Evolutionary conservation across 2,113 vertebrate species (phyloP).

Genomic region (Mixornis gularis): DNA sequence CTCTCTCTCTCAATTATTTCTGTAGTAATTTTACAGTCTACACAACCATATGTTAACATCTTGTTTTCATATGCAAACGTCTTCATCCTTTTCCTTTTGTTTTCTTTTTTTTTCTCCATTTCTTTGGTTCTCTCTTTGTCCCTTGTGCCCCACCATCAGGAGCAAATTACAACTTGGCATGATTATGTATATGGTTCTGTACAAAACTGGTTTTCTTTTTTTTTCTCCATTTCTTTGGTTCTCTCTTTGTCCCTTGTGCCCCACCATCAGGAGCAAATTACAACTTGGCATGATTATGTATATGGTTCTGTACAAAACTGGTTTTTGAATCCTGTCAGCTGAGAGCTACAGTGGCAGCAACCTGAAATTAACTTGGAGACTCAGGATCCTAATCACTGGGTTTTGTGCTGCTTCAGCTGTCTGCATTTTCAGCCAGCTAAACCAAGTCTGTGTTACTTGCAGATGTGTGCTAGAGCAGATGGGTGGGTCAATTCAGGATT

Average conservation of each 20-base stretch:
- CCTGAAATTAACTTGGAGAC: constrained; percentile 19
- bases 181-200: not conserved
- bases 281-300: rapidly evolving
- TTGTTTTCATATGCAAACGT: not conserved
- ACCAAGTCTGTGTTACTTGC: constrained; percentile 9
- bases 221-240: not conserved
- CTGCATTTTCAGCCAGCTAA: constrained; percentile 9
- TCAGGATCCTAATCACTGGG: not conserved
- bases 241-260: not conserved
- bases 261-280: not conserved
- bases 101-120: not conserved
- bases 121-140: not conserved
- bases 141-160: not conserved
- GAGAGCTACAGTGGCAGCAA: not conserved
- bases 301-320: not conserved
- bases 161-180: rapidly evolving
- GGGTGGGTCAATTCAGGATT: constrained; percentile 4
- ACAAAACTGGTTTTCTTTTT: not conserved
- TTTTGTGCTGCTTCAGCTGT: constrained; percentile 47
- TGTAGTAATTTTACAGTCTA: not conserved
- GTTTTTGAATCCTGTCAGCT: not conserved
- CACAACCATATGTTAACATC: not conserved
- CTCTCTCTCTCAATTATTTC: not conserved
- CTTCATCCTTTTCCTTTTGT: not conserved
- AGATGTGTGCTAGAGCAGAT: constrained; percentile 19